Base-by-base conservation (phyloP, 2,888 invertebrate genomes). In the Lysandra bellargus region DNA sequence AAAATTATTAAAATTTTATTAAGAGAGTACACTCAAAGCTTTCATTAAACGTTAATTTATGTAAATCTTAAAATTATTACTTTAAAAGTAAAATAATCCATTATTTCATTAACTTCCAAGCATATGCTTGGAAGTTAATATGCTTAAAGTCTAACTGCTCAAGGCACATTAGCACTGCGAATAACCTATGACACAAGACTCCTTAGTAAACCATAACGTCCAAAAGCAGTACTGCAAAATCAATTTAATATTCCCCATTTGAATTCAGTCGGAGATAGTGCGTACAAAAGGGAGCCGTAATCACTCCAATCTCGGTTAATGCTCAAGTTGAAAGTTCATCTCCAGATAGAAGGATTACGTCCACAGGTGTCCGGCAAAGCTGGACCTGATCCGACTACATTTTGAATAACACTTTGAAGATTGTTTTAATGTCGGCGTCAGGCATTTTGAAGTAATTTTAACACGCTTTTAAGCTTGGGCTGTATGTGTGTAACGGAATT, bases 311-410 rank as follows among this genome's bases (percentile, higher is more conserved):
- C 82, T 80, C 80, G 80, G 81, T 79, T 81, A 80, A 78, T 79
- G 77, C 80, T 60, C 80, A 64, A 78, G 40, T 80, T 81, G 80
- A 79, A 77, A 80, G 81, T 82, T 81, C 80, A 83, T 82, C 81
- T 81, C 80, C 81, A 83, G 82, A 83, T 90, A 88, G 90, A 90
- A 85, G 88, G 88, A 86, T 90, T 90, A 82, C 86, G 89, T 89
- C 89, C 89, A 90, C 91, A 92, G 91, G 91, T 92, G 91, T 87
- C 89, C 88, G 91, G 92, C 92, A 91, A 91, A 86, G 86, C 83
- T 81, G 84, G 87, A 89, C 89, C 88, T 86, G 86, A 82, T 23
- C 85, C 84, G 90, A 91, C 92, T 91, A 89, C 88, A 86, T 84
- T 88, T 85, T 53, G 23, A 44, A 23, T 75, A 17, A 17, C 73